A percentile compares a stretch with the other conserved stretches of the same genome.
These are phyloP conservation scores for Tipula unca DNA, from an alignment of 2,888 invertebrate species.

Conservation along the genomic window DNA sequence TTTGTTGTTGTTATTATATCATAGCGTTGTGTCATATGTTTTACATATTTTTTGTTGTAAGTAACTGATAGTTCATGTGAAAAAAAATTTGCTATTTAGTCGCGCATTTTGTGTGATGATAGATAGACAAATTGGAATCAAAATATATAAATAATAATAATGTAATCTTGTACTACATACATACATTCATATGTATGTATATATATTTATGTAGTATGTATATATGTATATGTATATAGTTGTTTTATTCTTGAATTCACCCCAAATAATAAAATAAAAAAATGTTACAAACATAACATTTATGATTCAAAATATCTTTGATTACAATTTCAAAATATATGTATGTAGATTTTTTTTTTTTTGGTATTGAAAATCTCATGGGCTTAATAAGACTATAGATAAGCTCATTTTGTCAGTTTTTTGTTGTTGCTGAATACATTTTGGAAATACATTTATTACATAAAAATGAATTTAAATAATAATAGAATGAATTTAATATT, in stretches of 20 bases:
- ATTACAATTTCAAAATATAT: background rate
- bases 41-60: background rate
- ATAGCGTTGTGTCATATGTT: background rate
- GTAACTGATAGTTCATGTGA: background rate
- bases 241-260: background rate
- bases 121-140: background rate
- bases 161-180: background rate
- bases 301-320: background rate
- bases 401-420: background rate
- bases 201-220: background rate
- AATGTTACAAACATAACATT: background rate
- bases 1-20: background rate
- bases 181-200: background rate
- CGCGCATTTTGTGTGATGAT: background rate
- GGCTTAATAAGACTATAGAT: conserved; percentile 4
- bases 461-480: background rate
- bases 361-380: background rate
- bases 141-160: background rate
- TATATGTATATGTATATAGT: background rate
- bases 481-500: background rate
- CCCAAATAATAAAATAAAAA: background rate
- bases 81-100: background rate
- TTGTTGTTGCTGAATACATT: background rate
- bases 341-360: background rate
- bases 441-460: background rate